These are phyloP conservation scores for Malthinus flaveolus DNA, from an alignment of 2,888 invertebrate species.

Conservation along the genomic window DNA sequence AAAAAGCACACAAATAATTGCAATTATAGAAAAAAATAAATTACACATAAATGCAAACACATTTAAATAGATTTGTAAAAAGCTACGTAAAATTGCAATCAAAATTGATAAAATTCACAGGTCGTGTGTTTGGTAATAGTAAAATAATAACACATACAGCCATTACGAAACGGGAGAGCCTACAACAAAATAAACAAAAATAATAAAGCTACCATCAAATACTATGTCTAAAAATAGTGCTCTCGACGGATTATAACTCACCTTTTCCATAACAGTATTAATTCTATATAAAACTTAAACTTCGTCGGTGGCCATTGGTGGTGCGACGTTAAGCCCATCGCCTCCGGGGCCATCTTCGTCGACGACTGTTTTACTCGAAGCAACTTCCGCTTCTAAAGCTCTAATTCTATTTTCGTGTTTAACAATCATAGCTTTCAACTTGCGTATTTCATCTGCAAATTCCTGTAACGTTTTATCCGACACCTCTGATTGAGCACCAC, in stretches of 20 bases:
- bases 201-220: background rate
- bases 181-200: slow-evolving; percentile 1
- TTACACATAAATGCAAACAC: background rate
- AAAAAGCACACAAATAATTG: background rate
- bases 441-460: slow-evolving; percentile 85
- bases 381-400: slow-evolving; percentile 70
- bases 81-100: too few relatives aligned
- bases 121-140: background rate
- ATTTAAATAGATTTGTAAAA: too few relatives aligned
- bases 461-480: slow-evolving; percentile 77
- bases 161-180: slow-evolving; percentile 8
- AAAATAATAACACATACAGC: slow-evolving; percentile 12
- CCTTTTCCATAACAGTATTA: slow-evolving; percentile 1
- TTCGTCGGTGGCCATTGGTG: slow-evolving; percentile 62
- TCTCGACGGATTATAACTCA: too few relatives aligned
- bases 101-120: too few relatives aligned
- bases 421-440: slow-evolving; percentile 90
- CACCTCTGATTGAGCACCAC: slow-evolving; percentile 29
- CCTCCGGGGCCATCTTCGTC: slow-evolving; percentile 54
- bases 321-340: slow-evolving; percentile 50
- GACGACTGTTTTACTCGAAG: slow-evolving; percentile 42
- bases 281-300: slow-evolving; percentile 51
- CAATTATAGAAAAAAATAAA: slow-evolving; percentile 2
- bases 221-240: too few relatives aligned
- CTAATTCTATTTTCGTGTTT: slow-evolving; percentile 89